Evolutionary conservation across 30 jellyfish, hydroid and myxozoan genomes (phyloP), one percentile per base, ranked within the genome.

Genomic region (Sanderia malayensis): DNA sequence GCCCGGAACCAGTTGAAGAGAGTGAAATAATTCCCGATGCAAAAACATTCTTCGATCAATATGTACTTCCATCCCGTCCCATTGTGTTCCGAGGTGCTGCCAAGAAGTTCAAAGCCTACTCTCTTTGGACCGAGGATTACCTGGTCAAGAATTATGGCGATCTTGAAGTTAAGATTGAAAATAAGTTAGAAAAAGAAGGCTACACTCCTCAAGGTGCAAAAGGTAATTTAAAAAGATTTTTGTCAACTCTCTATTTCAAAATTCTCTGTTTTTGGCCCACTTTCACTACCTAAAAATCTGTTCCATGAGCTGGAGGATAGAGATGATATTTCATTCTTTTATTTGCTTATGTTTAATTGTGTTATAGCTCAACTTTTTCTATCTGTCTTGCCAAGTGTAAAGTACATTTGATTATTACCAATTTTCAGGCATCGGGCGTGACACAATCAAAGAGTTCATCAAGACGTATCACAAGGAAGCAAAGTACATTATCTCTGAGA

Each of bases 11-110:
- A 2, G 64, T 49, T 19, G 64, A 49, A 49, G 64, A 49, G 24
- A 11, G 23, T 2, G 2, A 11, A 15, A 24, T 49, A 15, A 49
- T 49, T 4, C 94, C 96, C 0, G 34, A 45, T 29, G 83, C 80
- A n/a, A 49, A 73, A 44, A 74, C 74, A 31, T 80, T 87, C 82
- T 46, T 53, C 85, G 76, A 81, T 26, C 58, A 81, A 1, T 87
- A 63, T 69, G 87, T 87, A 17, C 10, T 70, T 15, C 96, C 94
- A 6, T 68, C 94, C 13, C 63, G 65, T 69, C 84, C 96, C 2
- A 89, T 87, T 44, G 94, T 87, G 20, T 87, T 87, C 60, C 85
- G 96, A 15, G 96, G 94, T 10, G 52, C 66, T 20, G 80, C 61
- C 15, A 79, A 79, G 47, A 66, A 64, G 22, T 71, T 76, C 52